A percentile compares a stretch with the other conserved stretches of the same genome.
Evolutionary conservation across 2,113 vertebrate genomes (phyloP).

Genomic region (Xenus cinereus): DNA sequence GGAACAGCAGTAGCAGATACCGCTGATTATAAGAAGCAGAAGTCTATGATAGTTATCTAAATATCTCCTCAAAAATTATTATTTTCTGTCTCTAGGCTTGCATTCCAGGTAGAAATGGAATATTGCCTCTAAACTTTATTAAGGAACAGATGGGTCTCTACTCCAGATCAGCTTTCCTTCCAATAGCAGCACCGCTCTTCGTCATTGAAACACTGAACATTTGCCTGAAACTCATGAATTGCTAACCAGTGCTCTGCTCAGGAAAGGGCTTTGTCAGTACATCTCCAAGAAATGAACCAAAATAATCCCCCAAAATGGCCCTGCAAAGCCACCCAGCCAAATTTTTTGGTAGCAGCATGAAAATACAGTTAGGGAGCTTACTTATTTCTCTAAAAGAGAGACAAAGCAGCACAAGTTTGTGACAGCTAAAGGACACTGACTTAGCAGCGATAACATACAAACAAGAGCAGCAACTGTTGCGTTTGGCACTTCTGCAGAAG

Average conservation of each 20-base stretch:
- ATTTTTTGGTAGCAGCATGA: background rate
- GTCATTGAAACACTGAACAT: background rate
- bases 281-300: background rate
- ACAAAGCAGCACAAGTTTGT: background rate
- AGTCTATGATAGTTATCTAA: slow-evolving; percentile 49
- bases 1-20: background rate
- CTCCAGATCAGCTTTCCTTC: slow-evolving; percentile 19
- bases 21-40: slow-evolving; percentile 18
- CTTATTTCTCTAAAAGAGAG: background rate
- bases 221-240: slow-evolving; percentile 21
- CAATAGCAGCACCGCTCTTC: background rate
- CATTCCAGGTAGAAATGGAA: slow-evolving; percentile 54
- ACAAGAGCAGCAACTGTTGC: background rate
- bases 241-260: background rate
- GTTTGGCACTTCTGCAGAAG: background rate
- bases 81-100: slow-evolving; percentile 45
- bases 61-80: slow-evolving; percentile 46
- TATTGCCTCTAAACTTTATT: slow-evolving; percentile 45
- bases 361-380: background rate
- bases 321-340: background rate
- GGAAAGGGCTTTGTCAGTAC: background rate
- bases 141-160: slow-evolving; percentile 49
- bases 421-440: background rate
- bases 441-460: background rate
- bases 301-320: background rate